phyloP scores from a whole-genome alignment of 2,797 vertebrate genomes.

The Sebastes cheni region DNA sequence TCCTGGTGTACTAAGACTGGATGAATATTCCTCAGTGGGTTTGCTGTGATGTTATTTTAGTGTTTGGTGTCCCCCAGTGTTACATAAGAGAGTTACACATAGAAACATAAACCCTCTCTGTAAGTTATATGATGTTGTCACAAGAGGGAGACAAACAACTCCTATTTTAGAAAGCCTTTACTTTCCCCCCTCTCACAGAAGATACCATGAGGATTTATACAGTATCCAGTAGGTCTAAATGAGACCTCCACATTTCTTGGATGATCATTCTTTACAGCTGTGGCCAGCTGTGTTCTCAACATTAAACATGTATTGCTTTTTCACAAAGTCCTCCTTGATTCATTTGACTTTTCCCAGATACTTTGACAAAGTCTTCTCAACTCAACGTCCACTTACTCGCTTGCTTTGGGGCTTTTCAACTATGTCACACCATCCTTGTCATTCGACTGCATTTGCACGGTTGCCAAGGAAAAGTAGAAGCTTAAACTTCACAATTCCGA shows the following conservation, averaged over 20 bases:
- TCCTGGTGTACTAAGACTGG: neutral
- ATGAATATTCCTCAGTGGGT: neutral
- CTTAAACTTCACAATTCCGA: too few species aligned
- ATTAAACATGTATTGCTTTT: neutral
- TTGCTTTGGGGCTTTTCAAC: neutral
- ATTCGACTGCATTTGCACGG: too few species aligned
- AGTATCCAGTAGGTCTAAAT: too few species aligned
- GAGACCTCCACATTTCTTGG: too few species aligned
- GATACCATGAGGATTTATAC: too few species aligned
- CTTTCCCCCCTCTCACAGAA: neutral
- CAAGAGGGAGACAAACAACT: neutral
- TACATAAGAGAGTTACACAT: neutral
- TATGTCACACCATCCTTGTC: neutral
- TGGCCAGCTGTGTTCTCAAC: neutral
- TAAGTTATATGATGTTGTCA: neutral
- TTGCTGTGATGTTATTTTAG: neutral
- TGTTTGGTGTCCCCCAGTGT: conserved; percentile 16
- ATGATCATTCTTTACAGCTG: neutral
- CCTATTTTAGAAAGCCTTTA: neutral
- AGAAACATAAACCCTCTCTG: neutral
- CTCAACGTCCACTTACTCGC: too few species aligned
- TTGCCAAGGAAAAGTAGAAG: too few species aligned
- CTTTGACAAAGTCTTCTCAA: neutral
- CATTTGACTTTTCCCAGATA: neutral
- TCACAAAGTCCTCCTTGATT: neutral